Percentiles rank a stretch among this genome's conserved stretches.
These are phyloP conservation scores for Sebastes matsubarae DNA, from an alignment of 2,797 vertebrate genomes.

Conservation along the genomic window DNA sequence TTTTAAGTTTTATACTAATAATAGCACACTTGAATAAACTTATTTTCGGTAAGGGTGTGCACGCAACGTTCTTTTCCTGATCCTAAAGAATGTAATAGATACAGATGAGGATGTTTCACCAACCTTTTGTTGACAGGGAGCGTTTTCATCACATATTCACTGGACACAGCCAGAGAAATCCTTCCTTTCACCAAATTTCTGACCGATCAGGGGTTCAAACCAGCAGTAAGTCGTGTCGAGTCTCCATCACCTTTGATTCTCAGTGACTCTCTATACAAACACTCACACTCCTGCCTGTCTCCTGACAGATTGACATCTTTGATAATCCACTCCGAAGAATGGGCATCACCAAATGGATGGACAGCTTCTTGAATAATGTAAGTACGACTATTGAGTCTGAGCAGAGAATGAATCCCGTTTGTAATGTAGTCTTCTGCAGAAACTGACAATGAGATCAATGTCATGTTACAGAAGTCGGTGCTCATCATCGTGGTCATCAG, in stretches of 20 bases:
- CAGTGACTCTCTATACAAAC: background rate
- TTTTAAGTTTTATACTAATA: no score
- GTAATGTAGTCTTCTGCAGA: background rate
- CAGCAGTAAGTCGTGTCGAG: constrained; percentile 84
- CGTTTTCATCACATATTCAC: constrained; percentile 95
- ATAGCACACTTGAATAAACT: no score
- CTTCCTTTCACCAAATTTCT: constrained; percentile 89
- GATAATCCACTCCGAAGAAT: constrained; percentile 89
- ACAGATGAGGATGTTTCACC: background rate
- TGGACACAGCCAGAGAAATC: constrained; percentile 89
- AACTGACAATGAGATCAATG: constrained; percentile 3
- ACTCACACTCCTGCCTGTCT: constrained; percentile 6
- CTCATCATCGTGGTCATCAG: constrained; percentile 98
- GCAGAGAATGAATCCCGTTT: background rate
- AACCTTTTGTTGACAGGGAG: constrained; percentile 81
- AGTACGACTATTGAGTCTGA: constrained; percentile 59
- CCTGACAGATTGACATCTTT: constrained; percentile 92
- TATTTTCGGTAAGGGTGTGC: no score
- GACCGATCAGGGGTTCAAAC: constrained; percentile 90
- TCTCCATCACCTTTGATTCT: background rate
- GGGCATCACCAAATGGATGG: constrained; percentile 96
- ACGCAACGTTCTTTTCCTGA: no score
- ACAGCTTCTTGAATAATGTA: constrained; percentile 92
- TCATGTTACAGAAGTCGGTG: constrained; percentile 88
- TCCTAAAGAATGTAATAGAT: background rate